These are phyloP conservation scores for Malurus elegans DNA, from an alignment of 2,113 vertebrate species.

Conservation along the genomic window DNA sequence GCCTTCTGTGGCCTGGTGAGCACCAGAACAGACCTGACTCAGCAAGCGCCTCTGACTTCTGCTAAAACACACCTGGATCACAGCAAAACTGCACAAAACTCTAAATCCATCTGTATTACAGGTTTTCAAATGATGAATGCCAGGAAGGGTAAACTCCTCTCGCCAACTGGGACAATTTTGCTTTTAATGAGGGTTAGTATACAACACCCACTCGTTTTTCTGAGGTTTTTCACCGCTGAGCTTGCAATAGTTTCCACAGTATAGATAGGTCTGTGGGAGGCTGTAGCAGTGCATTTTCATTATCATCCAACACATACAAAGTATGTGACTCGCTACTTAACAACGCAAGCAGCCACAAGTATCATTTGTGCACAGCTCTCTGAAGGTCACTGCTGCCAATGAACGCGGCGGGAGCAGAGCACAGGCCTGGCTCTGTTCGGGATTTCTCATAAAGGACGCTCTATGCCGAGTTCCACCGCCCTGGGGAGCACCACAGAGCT, in stretches of 20 bases:
- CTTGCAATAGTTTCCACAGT: neutral
- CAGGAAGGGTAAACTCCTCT: neutral
- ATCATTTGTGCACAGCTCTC: neutral
- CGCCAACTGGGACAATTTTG: neutral
- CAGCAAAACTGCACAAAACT: neutral
- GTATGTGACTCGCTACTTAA: neutral
- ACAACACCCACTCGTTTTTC: neutral
- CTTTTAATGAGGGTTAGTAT: neutral
- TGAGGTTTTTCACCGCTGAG: neutral
- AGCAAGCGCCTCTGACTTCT: neutral
- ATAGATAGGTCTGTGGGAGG: neutral
- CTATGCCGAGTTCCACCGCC: neutral
- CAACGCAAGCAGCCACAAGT: neutral
- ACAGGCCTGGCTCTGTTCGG: slow-evolving; percentile 24
- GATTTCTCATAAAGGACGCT: neutral
- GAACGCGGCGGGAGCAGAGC: neutral
- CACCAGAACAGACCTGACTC: neutral
- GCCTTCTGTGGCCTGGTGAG: neutral
- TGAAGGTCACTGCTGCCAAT: neutral
- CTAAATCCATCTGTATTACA: neutral
- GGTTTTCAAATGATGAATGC: neutral
- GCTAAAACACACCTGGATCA: neutral
- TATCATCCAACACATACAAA: neutral
- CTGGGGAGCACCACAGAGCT: neutral
- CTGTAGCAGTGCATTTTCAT: neutral